Percentiles rank a stretch among this genome's conserved stretches.
Conservation (phyloP, 2,888 invertebrate species). For the Mycalesis mineus region DNA sequence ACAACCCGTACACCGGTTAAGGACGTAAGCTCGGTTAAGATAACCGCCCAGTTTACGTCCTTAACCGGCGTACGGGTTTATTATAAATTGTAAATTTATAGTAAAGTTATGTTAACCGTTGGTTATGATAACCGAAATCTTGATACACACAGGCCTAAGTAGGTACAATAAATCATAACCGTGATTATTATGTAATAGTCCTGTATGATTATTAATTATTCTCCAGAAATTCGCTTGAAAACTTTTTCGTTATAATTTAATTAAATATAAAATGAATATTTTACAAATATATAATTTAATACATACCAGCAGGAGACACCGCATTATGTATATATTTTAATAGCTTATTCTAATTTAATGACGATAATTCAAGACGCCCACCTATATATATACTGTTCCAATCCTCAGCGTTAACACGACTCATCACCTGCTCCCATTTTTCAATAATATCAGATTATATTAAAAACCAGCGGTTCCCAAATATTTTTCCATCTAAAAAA, state of each 20-base stretch:
- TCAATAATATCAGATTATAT: constrained; percentile 10
- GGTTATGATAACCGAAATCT: no score
- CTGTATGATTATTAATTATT: background rate
- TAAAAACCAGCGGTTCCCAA: background rate
- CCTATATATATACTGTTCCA: constrained; percentile 35
- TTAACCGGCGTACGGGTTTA: no score
- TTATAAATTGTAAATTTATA: no score
- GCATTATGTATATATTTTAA: constrained; percentile 26
- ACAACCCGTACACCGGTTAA: no score
- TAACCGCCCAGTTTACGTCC: no score
- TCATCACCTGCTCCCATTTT: constrained; percentile 29
- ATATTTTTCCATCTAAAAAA: background rate
- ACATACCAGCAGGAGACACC: constrained; percentile 30
- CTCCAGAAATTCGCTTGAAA: background rate
- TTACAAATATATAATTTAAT: constrained; percentile 7
- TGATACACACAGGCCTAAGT: no score
- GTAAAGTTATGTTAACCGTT: no score
- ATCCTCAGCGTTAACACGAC: constrained; percentile 26
- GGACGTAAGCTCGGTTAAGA: no score
- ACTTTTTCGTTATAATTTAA: background rate
- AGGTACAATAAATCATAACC: no score
- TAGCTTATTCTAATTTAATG: constrained; percentile 24
- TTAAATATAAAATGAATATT: background rate
- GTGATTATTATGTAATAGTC: no score
- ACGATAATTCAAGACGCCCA: constrained; percentile 24